Evolutionary conservation across 2,888 invertebrate species (phyloP), one percentile per base, ranked within the genome.

Genomic region (Drosophila cognata): DNA sequence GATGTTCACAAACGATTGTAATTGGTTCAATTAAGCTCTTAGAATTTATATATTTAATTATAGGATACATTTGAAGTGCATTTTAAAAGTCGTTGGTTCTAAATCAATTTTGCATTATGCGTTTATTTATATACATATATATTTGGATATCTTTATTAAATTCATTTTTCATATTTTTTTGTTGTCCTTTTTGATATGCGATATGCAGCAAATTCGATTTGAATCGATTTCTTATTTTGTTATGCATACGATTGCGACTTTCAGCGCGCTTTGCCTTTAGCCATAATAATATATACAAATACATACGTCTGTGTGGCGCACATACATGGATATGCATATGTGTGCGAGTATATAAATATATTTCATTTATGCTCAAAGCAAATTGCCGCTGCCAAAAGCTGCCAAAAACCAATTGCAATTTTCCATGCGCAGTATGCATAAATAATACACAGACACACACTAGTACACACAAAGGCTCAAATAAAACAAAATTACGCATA

Each of bases 371-470:
- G 80, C 75, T 81, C 79, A 81, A 81, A 78, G 80, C 80, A 85
- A 88, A 85, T 87, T 88, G 71, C 67, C 51, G 72, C 72, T 74
- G 72, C 69, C 74, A 79, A 72, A 77, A 78, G 72, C 79, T 81
- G 84, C 82, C 87, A 84, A 77, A 89, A 89, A 81, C 79, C 89
- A 89, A 87, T 85, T 85, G 85, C 89, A 88, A 85, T 88, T 87
- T 82, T 84, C 80, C 88, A 87, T 82, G 84, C 80, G 80, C 82
- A 68, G 82, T 72, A 81, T 89, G 82, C 86, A 89, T 89, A 89
- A 89, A 87, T 89, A 89, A 89, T 80, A 87, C 52, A 79, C 64
- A 72, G 55, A 73, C 71, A 68, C 41, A 69, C 52, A 67, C 31
- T 10, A 18, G 43, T 29, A 41, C 38, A 35, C 35, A 55, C 57